Base-by-base conservation (phyloP, 1,140 invertebrate species). In the Drosophila navojoa region DNA sequence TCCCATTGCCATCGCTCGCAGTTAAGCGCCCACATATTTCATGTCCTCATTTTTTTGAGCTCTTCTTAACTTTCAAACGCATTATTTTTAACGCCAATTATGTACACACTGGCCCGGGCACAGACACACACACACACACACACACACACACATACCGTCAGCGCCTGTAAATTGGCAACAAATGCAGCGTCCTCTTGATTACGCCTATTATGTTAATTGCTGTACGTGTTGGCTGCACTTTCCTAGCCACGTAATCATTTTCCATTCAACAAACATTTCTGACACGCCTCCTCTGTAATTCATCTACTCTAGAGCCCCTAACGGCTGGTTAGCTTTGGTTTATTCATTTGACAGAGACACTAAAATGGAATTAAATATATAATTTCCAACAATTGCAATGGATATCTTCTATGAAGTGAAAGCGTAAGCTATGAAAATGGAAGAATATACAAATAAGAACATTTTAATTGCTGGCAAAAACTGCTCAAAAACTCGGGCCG, bases 81-180 rank as follows among this genome's bases (percentile, higher is more conserved):
- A 87, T 85, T 85, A 85, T 81, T 87, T 85, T 85, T 86, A 87
- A 81, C 79, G 70, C 82, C 79, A 87, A 81, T 86, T 86, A 77
- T 76, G 64, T 57, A 72, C 47, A 61, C 49, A 79, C 59, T 72
- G 67, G 32, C 32, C 32, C 50, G 38, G 32, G 59, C 49, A 10
- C 15, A 15, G 38, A 47, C 27, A 5, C 49, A 10, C 15, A 15
- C 57, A 38, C 27, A 2, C 0, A 2, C 27, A 27, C 27, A 22
- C 19, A 22, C 15, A 15, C 57, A 47, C 27, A 5, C 4, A 5
- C 27, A 29, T 45, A 38, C 29, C n/a, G 16, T 6, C 16, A 45
- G 52, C 50, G 67, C 54, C 81, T 60, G 87, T 86, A 86, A 81
- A 86, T 86, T 87, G 79, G 68, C 58, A 72, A 59, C 69, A 87